A percentile compares a stretch with the other conserved stretches of the same genome.
Evolutionary conservation across 2,888 invertebrate species (phyloP).

Genomic region (Mesorhabditis sp.): DNA sequence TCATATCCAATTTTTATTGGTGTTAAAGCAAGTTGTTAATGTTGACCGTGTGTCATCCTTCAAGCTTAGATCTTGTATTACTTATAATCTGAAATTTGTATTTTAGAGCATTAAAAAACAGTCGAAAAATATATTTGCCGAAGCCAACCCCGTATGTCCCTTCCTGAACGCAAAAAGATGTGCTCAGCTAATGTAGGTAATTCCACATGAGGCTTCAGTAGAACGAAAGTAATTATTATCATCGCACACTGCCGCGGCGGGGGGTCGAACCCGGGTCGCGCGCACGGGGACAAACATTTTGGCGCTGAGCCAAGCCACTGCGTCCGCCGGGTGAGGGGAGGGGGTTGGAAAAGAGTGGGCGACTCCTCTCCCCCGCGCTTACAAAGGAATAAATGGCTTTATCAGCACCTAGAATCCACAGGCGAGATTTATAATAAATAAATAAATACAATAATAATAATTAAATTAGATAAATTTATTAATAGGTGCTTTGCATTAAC

Average conservation of each 20-base stretch:
- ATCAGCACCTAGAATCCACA: neutral
- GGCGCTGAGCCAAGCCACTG: neutral
- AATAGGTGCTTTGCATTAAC: no score
- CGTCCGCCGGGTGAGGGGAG: neutral
- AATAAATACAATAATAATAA: no score
- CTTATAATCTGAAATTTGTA: no score
- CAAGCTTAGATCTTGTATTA: no score
- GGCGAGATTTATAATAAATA: neutral
- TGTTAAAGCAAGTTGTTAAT: no score
- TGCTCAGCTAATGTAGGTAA: slow-evolving; percentile 6
- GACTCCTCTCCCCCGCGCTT: neutral
- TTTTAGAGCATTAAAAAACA: no score
- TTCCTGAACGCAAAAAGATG: neutral
- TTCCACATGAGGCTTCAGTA: slow-evolving; percentile 6
- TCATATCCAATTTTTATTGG: no score
- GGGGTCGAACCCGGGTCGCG: slow-evolving; percentile 3
- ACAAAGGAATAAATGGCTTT: neutral
- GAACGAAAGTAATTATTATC: slow-evolving; percentile 3
- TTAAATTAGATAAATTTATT: no score
- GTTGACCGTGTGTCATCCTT: no score
- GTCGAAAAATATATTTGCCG: no score
- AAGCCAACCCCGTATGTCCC: no score
- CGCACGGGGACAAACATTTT: neutral
- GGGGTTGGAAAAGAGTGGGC: neutral
- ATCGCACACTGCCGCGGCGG: neutral